Conservation (phyloP, 2,797 vertebrate genomes). For the Molossus alvarezi region DNA sequence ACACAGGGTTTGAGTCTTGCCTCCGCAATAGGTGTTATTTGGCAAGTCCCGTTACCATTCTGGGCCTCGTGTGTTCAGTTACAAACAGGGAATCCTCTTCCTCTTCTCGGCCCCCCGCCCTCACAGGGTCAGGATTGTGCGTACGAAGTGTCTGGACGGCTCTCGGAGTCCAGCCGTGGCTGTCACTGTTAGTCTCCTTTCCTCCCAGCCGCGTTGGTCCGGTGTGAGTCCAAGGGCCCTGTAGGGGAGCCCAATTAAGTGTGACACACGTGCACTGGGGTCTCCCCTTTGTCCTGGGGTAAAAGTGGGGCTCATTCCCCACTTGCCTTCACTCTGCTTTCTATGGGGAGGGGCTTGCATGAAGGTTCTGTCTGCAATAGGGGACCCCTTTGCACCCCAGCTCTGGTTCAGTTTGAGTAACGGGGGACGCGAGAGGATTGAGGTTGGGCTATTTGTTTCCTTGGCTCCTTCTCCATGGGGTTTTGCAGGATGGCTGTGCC, state of each 20-base stretch:
- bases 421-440: background rate
- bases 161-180: background rate
- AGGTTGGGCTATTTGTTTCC: background rate
- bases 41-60: background rate
- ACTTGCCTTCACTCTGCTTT: background rate
- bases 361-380: background rate
- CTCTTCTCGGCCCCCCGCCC: background rate
- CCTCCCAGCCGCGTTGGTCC: background rate
- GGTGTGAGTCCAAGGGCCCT: background rate
- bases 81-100: background rate
- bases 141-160: background rate
- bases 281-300: background rate
- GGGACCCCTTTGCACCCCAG: background rate
- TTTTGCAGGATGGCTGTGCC: background rate
- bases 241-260: background rate
- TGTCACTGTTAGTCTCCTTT: background rate
- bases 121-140: background rate
- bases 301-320: background rate
- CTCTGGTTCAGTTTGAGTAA: background rate
- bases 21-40: background rate
- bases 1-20: background rate
- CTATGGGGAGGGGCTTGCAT: background rate
- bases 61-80: background rate
- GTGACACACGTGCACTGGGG: background rate
- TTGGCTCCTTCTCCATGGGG: background rate